Conservation (phyloP, 1,140 invertebrate genomes). For the Eriosoma lanigerum region DNA sequence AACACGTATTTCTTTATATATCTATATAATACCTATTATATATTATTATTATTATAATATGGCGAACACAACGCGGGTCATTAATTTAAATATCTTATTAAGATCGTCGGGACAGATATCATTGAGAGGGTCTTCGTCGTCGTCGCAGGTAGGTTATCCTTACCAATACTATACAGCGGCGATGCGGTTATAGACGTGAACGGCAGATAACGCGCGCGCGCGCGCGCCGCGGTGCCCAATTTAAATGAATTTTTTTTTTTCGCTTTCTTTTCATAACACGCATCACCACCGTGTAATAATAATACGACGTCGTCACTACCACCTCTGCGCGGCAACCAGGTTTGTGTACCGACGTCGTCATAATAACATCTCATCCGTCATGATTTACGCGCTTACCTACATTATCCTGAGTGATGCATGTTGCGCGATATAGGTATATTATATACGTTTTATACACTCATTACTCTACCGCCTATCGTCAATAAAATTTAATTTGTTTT, state of each 20-base stretch:
- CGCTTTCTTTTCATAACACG: not conserved
- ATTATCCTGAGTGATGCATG: too few species aligned
- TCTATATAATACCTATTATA: too few species aligned
- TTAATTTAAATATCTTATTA: conserved; percentile 52
- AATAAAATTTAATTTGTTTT: too few species aligned
- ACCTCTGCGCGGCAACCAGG: too few species aligned
- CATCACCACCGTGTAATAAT: not conserved
- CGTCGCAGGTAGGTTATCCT: not conserved
- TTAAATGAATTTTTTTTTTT: conserved; percentile 4
- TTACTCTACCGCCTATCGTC: too few species aligned
- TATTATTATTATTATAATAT: not conserved
- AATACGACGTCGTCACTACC: too few species aligned
- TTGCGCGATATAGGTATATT: too few species aligned
- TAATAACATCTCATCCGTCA: too few species aligned
- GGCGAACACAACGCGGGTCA: conserved; percentile 21
- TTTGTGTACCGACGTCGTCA: too few species aligned
- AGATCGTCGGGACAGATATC: conserved; percentile 45
- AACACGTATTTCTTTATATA: not conserved
- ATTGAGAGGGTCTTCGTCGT: conserved; percentile 19
- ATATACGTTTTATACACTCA: too few species aligned
- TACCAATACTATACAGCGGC: not conserved
- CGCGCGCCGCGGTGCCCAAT: not conserved
- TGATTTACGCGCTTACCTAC: too few species aligned
- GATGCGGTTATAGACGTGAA: not conserved
- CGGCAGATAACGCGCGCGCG: not conserved